These are phyloP conservation scores for Diorhabda carinulata DNA, from an alignment of 1,140 invertebrate genomes.

Conservation along the genomic window DNA sequence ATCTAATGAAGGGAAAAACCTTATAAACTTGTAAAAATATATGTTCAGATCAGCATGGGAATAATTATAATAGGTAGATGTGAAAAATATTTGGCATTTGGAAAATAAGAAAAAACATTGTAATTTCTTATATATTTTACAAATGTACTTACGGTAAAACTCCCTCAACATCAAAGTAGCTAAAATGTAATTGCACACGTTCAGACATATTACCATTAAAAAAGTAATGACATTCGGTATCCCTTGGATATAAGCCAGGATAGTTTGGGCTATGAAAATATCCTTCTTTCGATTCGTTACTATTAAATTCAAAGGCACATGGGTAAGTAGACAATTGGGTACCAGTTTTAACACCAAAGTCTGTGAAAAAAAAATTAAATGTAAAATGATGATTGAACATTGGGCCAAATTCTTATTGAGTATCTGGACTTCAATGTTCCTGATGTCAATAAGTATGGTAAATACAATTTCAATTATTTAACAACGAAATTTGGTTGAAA, in stretches of 20 bases:
- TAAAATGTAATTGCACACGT: slow-evolving; percentile 80
- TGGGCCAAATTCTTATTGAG: background rate
- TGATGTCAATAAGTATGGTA: too few species aligned
- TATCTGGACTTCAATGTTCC: background rate
- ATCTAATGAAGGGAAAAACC: too few species aligned
- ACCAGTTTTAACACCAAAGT: slow-evolving; percentile 78
- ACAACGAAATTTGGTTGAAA: too few species aligned
- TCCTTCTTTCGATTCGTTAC: slow-evolving; percentile 71
- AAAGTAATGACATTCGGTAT: slow-evolving; percentile 92
- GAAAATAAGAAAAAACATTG: too few species aligned
- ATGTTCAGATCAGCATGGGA: too few species aligned
- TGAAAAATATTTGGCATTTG: too few species aligned
- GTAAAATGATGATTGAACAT: too few species aligned
- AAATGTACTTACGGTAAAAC: slow-evolving; percentile 72
- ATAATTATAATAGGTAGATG: too few species aligned
- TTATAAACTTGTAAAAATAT: too few species aligned
- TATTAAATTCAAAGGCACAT: slow-evolving; percentile 81
- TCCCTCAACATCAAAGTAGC: slow-evolving; percentile 89
- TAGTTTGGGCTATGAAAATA: slow-evolving; percentile 90
- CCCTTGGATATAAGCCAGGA: slow-evolving; percentile 85
- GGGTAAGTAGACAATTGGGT: slow-evolving; percentile 67
- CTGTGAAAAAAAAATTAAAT: slow-evolving; percentile 48
- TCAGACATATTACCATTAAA: slow-evolving; percentile 81
- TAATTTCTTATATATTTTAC: too few species aligned
- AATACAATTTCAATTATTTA: too few species aligned